Evolutionary conservation across 1,140 invertebrate species (phyloP), one percentile per base, ranked within the genome.

Genomic region (Microplitis demolitor): DNA sequence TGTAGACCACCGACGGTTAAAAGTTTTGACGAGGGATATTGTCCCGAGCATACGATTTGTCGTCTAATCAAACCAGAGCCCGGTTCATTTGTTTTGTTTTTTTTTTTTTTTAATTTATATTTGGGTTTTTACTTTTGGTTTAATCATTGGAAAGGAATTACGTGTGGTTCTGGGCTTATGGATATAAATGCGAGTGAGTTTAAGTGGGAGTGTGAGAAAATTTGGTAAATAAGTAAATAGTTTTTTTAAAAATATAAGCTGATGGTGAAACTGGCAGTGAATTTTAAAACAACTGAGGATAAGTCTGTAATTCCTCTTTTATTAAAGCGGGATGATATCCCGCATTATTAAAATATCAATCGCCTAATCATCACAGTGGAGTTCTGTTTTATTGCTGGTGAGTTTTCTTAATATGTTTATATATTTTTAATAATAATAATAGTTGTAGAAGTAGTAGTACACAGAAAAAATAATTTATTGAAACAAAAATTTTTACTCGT

Each of bases 371-470:
- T 83, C 84, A 85, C 84, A 84, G 84, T 85, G 84, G 84, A 85
- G 84, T 85, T 85, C 83, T 85, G 84, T 79, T 80, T 86, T 79
- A 84, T 86, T 77, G 81, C 84, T 81, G 83, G 84, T 86, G 79
- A 84, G 78, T 71, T 34, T 69, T 60, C n/a, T n/a, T n/a, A n/a
- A n/a, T n/a, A n/a, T n/a, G n/a, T n/a, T n/a, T n/a, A n/a, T n/a
- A n/a, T n/a, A n/a, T n/a, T n/a, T n/a, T n/a, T n/a, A n/a, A n/a
- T n/a, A n/a, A n/a, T n/a, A n/a, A n/a, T n/a, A n/a, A n/a, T n/a
- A n/a, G n/a, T n/a, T n/a, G n/a, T n/a, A n/a, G n/a, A n/a, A n/a
- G n/a, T n/a, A n/a, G n/a, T n/a, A n/a, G n/a, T n/a, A n/a, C n/a
- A n/a, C n/a, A n/a, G n/a, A n/a, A n/a, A n/a, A n/a, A n/a, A n/a